phyloP scores from a whole-genome alignment of 2,113 vertebrate genomes.

The Brachypteracias leptosomus region DNA sequence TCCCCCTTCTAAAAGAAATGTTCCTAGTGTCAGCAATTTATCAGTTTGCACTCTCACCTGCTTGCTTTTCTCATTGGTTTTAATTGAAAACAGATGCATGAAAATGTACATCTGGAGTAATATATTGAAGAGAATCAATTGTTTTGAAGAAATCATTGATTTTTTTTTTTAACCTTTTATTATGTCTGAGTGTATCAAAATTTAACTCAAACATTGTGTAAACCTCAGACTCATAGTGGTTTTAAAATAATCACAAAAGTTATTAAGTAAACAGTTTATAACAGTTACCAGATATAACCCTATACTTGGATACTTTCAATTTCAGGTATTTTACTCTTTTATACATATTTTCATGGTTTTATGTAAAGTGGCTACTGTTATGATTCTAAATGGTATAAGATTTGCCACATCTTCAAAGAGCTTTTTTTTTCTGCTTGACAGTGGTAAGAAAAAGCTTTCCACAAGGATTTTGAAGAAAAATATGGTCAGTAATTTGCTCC shows the following conservation, averaged over 20 bases:
- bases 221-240: background rate
- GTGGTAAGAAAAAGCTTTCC: background rate
- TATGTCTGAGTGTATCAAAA: background rate
- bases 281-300: background rate
- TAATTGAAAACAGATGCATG: background rate
- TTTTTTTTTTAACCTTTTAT: background rate
- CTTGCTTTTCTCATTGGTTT: background rate
- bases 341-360: background rate
- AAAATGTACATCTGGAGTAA: background rate
- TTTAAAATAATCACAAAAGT: background rate
- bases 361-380: background rate
- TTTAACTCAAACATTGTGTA: background rate
- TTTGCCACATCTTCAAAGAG: background rate
- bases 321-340: background rate
- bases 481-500: background rate
- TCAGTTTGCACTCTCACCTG: background rate
- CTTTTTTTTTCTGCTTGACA: background rate
- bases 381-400: background rate
- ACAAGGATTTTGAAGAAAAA: background rate
- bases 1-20: background rate
- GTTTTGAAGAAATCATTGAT: background rate
- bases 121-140: background rate
- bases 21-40: background rate
- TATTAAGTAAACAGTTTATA: background rate
- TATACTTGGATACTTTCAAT: background rate